These are phyloP conservation scores for Chaetodon trifascialis DNA, from an alignment of 2,113 vertebrate species.

Conservation along the genomic window DNA sequence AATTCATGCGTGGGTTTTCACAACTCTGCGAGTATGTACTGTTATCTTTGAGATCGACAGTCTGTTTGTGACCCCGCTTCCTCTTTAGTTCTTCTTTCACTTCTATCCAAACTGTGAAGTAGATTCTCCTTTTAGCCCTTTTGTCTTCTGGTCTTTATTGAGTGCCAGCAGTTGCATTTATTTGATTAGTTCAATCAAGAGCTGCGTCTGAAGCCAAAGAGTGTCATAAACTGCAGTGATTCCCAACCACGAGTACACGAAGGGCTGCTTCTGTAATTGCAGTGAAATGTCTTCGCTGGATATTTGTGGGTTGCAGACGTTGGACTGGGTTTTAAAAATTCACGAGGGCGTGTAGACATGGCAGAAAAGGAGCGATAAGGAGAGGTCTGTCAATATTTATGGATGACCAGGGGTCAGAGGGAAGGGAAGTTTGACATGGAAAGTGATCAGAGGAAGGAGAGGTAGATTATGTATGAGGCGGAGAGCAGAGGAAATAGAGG, in stretches of 20 bases:
- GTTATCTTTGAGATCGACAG: background rate
- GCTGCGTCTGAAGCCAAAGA: background rate
- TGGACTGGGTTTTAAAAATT: background rate
- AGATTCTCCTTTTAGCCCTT: too few relatives aligned
- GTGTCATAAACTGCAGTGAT: too few relatives aligned
- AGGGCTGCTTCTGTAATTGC: too few relatives aligned
- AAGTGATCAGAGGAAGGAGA: slow-evolving; percentile 18
- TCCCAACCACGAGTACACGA: too few relatives aligned
- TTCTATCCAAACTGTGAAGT: too few relatives aligned
- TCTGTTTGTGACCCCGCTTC: background rate
- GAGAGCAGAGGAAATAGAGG: slow-evolving; percentile 27
- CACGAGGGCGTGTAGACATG: background rate
- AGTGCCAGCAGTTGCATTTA: background rate
- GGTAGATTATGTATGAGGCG: slow-evolving; percentile 26
- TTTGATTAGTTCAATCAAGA: background rate
- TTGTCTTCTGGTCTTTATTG: background rate
- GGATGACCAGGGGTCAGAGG: slow-evolving; percentile 12
- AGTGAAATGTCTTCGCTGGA: background rate
- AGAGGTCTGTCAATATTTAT: slow-evolving; percentile 41
- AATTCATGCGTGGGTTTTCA: background rate
- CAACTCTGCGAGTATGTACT: background rate
- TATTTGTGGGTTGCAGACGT: background rate
- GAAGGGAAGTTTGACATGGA: slow-evolving; percentile 18
- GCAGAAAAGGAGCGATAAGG: slow-evolving; percentile 8
- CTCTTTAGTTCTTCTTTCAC: background rate